Evolutionary conservation across 2,888 invertebrate species (phyloP).

Genomic region (Drosophila mulleri): DNA sequence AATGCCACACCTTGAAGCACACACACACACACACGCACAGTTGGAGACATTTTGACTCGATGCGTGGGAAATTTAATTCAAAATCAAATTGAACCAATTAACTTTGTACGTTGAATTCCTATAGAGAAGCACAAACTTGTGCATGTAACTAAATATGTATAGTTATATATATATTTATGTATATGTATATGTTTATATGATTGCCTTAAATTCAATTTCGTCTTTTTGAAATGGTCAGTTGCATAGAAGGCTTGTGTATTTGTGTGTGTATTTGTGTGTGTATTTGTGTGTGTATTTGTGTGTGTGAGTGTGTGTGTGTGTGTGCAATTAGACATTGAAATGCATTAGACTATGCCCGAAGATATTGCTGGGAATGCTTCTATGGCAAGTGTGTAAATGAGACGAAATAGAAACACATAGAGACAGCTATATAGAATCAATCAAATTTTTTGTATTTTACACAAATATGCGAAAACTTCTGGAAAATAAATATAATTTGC

Average conservation of each 20-base stretch:
- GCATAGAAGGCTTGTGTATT: background rate
- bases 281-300: background rate
- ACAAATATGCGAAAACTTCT: too few relatives aligned
- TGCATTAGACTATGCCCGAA: background rate
- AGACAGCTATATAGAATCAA: too few relatives aligned
- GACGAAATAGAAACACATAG: background rate
- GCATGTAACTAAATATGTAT: slow-evolving; percentile 14
- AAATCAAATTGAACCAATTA: slow-evolving; percentile 60
- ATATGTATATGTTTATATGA: background rate
- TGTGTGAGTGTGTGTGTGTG: background rate
- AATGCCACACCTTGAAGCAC: background rate
- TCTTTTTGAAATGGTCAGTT: slow-evolving; percentile 18
- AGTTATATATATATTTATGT: background rate
- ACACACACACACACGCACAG: background rate
- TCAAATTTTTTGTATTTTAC: too few relatives aligned
- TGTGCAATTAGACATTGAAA: slow-evolving; percentile 2
- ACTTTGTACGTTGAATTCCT: slow-evolving; percentile 19
- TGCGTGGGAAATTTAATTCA: slow-evolving; percentile 39
- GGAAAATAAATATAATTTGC: too few relatives aligned
- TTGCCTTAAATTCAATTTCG: slow-evolving; percentile 34
- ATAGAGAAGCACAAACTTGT: slow-evolving; percentile 11
- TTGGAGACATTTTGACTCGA: background rate
- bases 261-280: too few relatives aligned
- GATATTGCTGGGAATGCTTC: background rate
- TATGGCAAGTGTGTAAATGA: background rate